Evolutionary conservation across 2,888 invertebrate genomes (phyloP), one percentile per base, ranked within the genome.

Genomic region (Lasioglossum zephyrum): DNA sequence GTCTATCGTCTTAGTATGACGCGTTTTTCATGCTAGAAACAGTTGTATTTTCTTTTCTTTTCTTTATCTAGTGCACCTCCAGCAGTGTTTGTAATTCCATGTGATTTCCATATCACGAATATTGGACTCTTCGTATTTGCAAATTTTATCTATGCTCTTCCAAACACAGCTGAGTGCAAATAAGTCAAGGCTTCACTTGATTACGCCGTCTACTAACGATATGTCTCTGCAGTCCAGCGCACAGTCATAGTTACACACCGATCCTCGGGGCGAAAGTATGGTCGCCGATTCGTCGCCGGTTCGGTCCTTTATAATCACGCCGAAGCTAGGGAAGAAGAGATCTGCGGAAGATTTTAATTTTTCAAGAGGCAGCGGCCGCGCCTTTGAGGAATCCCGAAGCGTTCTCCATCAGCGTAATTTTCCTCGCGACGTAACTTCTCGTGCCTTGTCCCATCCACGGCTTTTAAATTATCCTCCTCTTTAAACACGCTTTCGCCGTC

Each of bases 381-480:
- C 72, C 81, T 85, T 85, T 81, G 63, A 85, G 81, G 31, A 74
- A 47, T 75, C 44, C 81, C 72, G 70, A 66, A 86, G 81, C 81
- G 74, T 77, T 85, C 85, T 78, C 73, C 78, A 85, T 86, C 85
- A 75, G 75, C 81, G 81, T 86, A 81, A 86, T 86, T 86, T 86
- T 86, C 86, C 63, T 86, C 85, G 75, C 85, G 44, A 84, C 63
- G 85, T 85, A 75, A 86, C 85, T 53, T 39, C 73, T 77, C 79
- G 44, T 57, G 66, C 49, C 57, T 41, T 53, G 77, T 70, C 74
- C 26, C 18, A 6, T 57, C 44, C 84, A 41, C 69, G 79, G 75
- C 78, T 84, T 82, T 87, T 79, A 87, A 86, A 89, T 73, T 84
- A 69, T 88, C 73, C 87, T 49, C 39, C 75, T 81, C 85, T 85